Base-by-base conservation (phyloP, 2,113 vertebrate species). In the Sinocyclocheilus grahami region DNA sequence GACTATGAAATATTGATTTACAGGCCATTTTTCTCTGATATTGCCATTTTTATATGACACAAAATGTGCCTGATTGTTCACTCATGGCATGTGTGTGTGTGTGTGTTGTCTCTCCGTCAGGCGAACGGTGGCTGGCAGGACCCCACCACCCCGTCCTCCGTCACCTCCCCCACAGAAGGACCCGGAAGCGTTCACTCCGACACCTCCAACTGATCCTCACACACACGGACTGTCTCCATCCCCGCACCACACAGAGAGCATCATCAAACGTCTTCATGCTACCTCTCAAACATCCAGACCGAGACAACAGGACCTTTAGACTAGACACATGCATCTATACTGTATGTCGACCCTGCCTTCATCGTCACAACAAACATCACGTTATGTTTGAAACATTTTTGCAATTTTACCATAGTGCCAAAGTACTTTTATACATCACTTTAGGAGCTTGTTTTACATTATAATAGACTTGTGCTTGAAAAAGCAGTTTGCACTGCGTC, bases 81-180 rank as follows among this genome's bases (percentile, higher is more conserved):
- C 7, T 42, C 7, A 42, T 42, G 42, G 1, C 1, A 6, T 42
- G 42, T 77, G 39, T 42, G 24, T 77, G 72, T 33, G 2, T 33
- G 30, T 33, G 75, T 48, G 71, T 74, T 39, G 22, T 85, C 60
- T 84, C 82, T 37, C 76, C 91, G n/a, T 5, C 93, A 99, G 98
- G 97, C 98, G 95, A 99, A 99, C 93, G 98, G 98, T 92, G 97
- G 97, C 93, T 99, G 98, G 98, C 98, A 98, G 94, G 98, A 99
- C 90, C 97, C 97, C 91, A 96, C 98, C 87, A 99, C 98, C 94
- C 98, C 98, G 87, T 99, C 98, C 86, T 99, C 98, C 90, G 98
- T 99, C 96, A 99, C 98, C 93, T 99, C 98, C 91, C 97, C 98
- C 91, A 99, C 98, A 96, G 98, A 99, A 99, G 98, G 98, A 95